Evolutionary conservation across 2,888 invertebrate species (phyloP), one percentile per base, ranked within the genome.

Genomic region (Digitonthophagus gazella): DNA sequence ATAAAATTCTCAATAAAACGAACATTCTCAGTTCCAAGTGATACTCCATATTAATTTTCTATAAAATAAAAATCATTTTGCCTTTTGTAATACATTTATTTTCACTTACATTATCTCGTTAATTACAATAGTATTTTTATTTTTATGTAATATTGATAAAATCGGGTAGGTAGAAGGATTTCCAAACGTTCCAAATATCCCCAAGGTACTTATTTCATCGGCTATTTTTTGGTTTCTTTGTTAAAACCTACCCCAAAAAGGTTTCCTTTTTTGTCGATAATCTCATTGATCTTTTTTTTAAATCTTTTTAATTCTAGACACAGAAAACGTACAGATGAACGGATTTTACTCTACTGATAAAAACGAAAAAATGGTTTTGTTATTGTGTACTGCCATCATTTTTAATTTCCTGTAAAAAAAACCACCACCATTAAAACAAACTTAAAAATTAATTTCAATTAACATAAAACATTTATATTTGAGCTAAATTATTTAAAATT

Each of bases 361-460:
- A 61, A 18, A 61, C n/a, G 14, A 18, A 8, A 16, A 16, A 15
- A 15, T 14, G 16, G n/a, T 61, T 61, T 61, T 61, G 18, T 61
- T 44, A 3, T 44, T 44, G 28, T 44, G 28, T 44, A 44, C 28
- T 44, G 28, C 28, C 18, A 18, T 61, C 20, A 18, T 18, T 14
- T 5, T 61, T 20, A 61, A 61, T 61, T 18, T 61, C 61, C 61
- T 61, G 61, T 19, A 61, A 61, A 16, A 61, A 61, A 61, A 61
- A 61, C 18, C n/a, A 57, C 6, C 57, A 57, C 14, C 57, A 15
- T 57, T 54, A 11, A 54, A n/a, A 54, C 14, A 11, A n/a, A 54
- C 57, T n/a, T n/a, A n/a, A n/a, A n/a, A n/a, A n/a, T n/a, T n/a
- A n/a, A n/a, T 54, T 54, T 54, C 1, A 54, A 54, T 14, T 58